These are phyloP conservation scores for Neodiprion pinetum DNA, from an alignment of 1,140 invertebrate species.

Conservation along the genomic window DNA sequence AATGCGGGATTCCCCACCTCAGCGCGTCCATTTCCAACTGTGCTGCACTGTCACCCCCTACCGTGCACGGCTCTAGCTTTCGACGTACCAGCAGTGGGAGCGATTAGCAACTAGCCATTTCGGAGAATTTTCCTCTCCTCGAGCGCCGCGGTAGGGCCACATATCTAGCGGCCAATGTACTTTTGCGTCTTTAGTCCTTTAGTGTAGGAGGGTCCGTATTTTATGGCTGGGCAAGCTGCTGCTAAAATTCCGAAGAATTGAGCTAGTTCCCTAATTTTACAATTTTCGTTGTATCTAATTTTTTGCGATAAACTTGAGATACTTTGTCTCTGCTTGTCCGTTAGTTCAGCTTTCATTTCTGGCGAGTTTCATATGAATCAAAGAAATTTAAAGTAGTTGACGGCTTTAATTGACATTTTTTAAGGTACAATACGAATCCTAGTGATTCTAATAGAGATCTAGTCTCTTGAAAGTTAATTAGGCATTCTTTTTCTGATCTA, in stretches of 20 bases:
- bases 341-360: background rate
- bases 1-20: too few species aligned
- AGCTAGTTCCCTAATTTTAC: constrained; percentile 34
- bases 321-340: constrained; percentile 24
- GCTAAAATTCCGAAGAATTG: constrained; percentile 31
- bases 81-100: too few species aligned
- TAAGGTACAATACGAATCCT: constrained; percentile 31
- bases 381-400: constrained; percentile 29
- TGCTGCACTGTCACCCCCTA: too few species aligned
- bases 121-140: too few species aligned
- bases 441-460: constrained; percentile 25
- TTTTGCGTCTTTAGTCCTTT: constrained; percentile 31
- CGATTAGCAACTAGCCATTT: too few species aligned
- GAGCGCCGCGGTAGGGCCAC: too few species aligned
- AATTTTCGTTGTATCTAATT: constrained; percentile 3
- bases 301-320: constrained; percentile 9
- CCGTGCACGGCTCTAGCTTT: too few species aligned
- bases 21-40: too few species aligned
- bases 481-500: constrained; percentile 12
- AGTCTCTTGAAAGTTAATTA: constrained; percentile 12
- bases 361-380: constrained; percentile 33
- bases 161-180: background rate
- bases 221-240: constrained; percentile 31
- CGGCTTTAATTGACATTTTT: constrained; percentile 29
- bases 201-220: constrained; percentile 35